Percentiles rank a stretch among this genome's conserved stretches.
Conservation (phyloP, 2,797 vertebrate genomes). For the Falco biarmicus region DNA sequence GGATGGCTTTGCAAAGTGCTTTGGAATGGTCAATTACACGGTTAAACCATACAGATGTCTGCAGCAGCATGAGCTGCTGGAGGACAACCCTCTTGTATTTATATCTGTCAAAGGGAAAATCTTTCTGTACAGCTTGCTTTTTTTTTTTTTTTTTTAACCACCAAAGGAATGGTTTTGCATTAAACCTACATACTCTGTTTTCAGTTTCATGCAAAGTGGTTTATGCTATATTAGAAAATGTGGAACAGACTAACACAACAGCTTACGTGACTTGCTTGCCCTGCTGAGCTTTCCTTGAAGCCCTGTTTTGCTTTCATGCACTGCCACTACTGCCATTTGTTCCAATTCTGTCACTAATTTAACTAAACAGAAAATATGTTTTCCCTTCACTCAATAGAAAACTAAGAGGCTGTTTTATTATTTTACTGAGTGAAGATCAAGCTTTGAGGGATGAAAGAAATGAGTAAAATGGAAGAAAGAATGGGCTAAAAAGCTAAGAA, state of each 20-base stretch:
- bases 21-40: background rate
- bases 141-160: background rate
- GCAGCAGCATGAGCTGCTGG: background rate
- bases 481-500: background rate
- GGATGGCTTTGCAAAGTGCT: constrained; percentile 31
- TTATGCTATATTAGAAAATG: background rate
- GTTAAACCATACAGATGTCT: background rate
- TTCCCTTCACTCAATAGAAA: background rate
- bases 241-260: background rate
- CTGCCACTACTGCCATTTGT: background rate
- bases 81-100: background rate
- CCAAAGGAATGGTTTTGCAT: background rate
- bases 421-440: background rate
- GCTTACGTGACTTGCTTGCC: background rate
- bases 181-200: background rate
- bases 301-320: background rate
- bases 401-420: background rate
- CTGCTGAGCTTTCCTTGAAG: background rate
- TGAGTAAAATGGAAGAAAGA: background rate
- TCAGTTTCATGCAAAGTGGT: background rate
- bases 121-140: background rate
- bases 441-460: background rate
- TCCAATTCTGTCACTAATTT: background rate
- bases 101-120: background rate
- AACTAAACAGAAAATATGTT: background rate